Evolutionary conservation across 2,113 vertebrate species (phyloP).

Genomic region (Oncorhynchus gorbuscha): DNA sequence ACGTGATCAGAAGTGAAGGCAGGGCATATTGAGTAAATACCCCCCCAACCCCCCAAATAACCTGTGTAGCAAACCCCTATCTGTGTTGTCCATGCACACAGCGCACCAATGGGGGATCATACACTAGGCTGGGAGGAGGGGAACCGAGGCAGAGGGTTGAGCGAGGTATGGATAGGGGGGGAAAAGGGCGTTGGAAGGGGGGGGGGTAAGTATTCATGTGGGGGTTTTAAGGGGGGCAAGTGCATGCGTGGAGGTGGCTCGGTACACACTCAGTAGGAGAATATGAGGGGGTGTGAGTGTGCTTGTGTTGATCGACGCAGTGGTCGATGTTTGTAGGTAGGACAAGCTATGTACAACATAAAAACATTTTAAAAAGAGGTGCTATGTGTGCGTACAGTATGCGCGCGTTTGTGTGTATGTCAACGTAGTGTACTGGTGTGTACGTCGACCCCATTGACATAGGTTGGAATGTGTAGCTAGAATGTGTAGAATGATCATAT

Average conservation of each 20-base stretch:
- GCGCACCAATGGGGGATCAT: conserved; percentile 70
- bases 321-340: neutral
- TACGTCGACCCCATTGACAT: conserved; percentile 28
- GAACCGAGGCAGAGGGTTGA: conserved; percentile 44
- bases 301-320: conserved; percentile 47
- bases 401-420: conserved; percentile 13
- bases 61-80: conserved; percentile 60
- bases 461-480: conserved; percentile 48
- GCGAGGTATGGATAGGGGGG: conserved; percentile 28
- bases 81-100: conserved; percentile 73
- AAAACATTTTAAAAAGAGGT: neutral
- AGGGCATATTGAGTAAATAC: conserved; percentile 43
- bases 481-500: conserved; percentile 53
- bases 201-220: neutral
- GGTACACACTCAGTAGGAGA: conserved; percentile 41
- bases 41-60: conserved; percentile 50
- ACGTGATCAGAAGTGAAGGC: conserved; percentile 65
- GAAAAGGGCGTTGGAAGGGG: conserved; percentile 16
- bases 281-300: conserved; percentile 35
- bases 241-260: conserved; percentile 48
- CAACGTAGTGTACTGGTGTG: conserved; percentile 16
- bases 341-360: conserved; percentile 1
- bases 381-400: conserved; percentile 8
- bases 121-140: conserved; percentile 59
- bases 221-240: conserved; percentile 44